These are phyloP conservation scores for Agrilus cyanescens DNA, from an alignment of 2,888 invertebrate genomes.

Conservation along the genomic window DNA sequence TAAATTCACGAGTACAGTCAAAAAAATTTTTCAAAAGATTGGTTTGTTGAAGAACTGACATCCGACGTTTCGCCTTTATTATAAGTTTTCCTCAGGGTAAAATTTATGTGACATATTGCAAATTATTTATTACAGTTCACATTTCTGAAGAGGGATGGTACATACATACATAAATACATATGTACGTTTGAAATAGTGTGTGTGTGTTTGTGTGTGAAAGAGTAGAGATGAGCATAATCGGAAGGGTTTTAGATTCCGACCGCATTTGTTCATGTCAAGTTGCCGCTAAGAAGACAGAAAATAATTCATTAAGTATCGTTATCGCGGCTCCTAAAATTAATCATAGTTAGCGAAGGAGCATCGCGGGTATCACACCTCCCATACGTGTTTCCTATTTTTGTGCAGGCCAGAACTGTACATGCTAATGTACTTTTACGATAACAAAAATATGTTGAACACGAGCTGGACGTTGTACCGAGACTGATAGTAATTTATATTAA, in stretches of 20 bases:
- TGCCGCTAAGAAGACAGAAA: constrained; percentile 25
- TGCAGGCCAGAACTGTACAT: constrained; percentile 24
- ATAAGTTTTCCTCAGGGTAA: too few relatives aligned
- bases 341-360: constrained; percentile 31
- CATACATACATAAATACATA: too few relatives aligned
- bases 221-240: not conserved
- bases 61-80: too few relatives aligned
- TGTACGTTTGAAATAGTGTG: too few relatives aligned
- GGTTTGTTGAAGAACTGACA: too few relatives aligned
- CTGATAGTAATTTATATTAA: constrained; percentile 3
- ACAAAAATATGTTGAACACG: constrained; percentile 28
- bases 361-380: constrained; percentile 21
- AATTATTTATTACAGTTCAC: too few relatives aligned
- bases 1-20: too few relatives aligned
- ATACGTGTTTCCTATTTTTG: constrained; percentile 30
- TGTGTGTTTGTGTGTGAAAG: too few relatives aligned
- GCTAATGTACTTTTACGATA: constrained; percentile 31
- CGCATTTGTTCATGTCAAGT: constrained; percentile 17
- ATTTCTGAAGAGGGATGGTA: too few relatives aligned
- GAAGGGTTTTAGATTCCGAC: constrained; percentile 12
- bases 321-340: constrained; percentile 29
- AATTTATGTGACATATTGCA: too few relatives aligned
- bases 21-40: too few relatives aligned
- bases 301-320: constrained; percentile 30
- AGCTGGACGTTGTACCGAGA: constrained; percentile 30